Conservation (phyloP, 2,113 vertebrate genomes). For the Aythya baeri region DNA sequence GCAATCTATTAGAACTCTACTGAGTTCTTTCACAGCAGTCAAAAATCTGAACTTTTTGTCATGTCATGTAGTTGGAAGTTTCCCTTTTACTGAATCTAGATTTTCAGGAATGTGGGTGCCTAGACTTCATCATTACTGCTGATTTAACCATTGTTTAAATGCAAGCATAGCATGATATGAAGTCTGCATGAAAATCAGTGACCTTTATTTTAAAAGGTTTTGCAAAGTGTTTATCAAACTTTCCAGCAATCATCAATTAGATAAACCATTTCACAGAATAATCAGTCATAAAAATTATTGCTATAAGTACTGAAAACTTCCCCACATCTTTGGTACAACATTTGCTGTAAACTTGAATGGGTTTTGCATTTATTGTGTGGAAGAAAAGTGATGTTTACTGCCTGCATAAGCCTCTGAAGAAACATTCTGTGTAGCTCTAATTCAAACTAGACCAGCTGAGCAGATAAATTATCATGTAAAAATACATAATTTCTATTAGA, state of each 20-base stretch:
- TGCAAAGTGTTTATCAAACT: conserved; percentile 52
- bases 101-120: not conserved
- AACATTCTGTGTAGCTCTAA: conserved; percentile 58
- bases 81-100: not conserved
- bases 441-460: conserved; percentile 71
- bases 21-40: not conserved
- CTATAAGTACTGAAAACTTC: not conserved
- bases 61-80: accelerated
- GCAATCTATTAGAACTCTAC: not conserved
- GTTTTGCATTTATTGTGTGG: conserved; percentile 33
- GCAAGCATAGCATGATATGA: not conserved
- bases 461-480: conserved; percentile 70
- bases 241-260: conserved; percentile 40
- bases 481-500: conserved; percentile 53
- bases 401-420: conserved; percentile 45
- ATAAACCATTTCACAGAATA: conserved; percentile 43
- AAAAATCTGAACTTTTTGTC: not conserved
- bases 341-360: conserved; percentile 17
- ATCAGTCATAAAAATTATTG: conserved; percentile 28
- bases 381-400: conserved; percentile 49
- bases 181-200: not conserved
- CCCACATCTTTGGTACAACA: not conserved
- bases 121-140: conserved; percentile 4
- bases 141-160: conserved; percentile 27
- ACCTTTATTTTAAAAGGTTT: conserved; percentile 47